These are phyloP conservation scores for Stegastes partitus DNA, from an alignment of 2,113 vertebrate species.

Conservation along the genomic window DNA sequence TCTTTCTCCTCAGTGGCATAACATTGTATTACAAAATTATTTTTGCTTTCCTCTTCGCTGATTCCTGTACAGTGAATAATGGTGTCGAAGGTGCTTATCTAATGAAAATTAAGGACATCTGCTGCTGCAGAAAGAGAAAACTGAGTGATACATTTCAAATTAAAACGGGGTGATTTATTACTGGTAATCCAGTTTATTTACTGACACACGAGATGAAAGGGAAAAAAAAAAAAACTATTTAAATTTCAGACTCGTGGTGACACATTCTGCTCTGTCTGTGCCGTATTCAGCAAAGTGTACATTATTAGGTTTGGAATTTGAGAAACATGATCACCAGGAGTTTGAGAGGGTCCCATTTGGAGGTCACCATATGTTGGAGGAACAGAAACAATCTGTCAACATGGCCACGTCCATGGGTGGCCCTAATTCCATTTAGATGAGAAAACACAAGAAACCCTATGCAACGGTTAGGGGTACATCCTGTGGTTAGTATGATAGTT, in stretches of 20 bases:
- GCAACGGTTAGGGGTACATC: constrained; percentile 27
- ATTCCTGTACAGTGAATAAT: constrained; percentile 21
- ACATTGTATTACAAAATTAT: background rate
- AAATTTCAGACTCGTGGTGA: constrained; percentile 8
- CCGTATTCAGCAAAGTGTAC: constrained; percentile 24
- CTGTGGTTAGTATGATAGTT: background rate
- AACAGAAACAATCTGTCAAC: constrained; percentile 71
- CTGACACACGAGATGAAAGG: background rate
- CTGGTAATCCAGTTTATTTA: constrained; percentile 5
- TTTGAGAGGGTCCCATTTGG: constrained; percentile 47
- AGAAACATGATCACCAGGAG: constrained; percentile 55
- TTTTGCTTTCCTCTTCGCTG: constrained; percentile 2
- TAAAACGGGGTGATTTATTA: constrained; percentile 11
- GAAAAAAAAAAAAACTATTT: background rate
- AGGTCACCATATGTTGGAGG: constrained; percentile 77
- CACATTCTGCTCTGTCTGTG: constrained; percentile 8
- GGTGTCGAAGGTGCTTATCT: constrained; percentile 12
- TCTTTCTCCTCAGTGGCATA: constrained; percentile 49
- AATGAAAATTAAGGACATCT: constrained; percentile 21
- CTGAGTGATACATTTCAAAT: constrained; percentile 16
- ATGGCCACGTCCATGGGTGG: constrained; percentile 64
- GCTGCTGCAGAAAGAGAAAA: constrained; percentile 6
- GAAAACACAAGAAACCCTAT: constrained; percentile 34
- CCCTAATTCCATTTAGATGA: constrained; percentile 66
- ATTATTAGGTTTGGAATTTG: constrained; percentile 55